Conservation (phyloP, 2,888 invertebrate species). For the Mellilla xanthometata region DNA sequence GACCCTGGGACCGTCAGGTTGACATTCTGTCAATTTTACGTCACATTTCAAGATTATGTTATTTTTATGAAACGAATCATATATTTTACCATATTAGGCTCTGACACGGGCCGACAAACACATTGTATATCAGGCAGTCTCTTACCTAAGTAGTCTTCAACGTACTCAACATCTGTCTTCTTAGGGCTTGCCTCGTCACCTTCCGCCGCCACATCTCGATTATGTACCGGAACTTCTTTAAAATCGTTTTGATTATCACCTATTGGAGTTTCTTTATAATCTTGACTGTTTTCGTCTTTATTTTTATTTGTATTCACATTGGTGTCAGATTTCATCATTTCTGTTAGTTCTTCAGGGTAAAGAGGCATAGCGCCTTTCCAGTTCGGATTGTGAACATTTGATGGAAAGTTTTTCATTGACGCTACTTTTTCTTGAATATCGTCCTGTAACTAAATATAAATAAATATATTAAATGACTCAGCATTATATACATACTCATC, state of each 20-base stretch:
- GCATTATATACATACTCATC: too few species aligned
- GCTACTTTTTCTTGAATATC: neutral
- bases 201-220: constrained; percentile 31
- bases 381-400: constrained; percentile 48
- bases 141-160: constrained; percentile 51
- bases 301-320: too few species aligned
- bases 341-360: constrained; percentile 59
- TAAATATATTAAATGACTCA: too few species aligned
- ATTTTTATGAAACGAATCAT: too few species aligned
- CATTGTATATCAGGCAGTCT: too few species aligned
- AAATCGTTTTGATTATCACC: neutral
- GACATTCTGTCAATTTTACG: too few species aligned
- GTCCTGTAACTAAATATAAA: neutral
- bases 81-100: too few species aligned
- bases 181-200: constrained; percentile 31
- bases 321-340: constrained; percentile 49
- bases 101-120: too few species aligned
- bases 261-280: too few species aligned
- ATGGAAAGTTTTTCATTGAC: constrained; percentile 21
- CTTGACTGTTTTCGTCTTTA: too few species aligned
- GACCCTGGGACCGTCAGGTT: too few species aligned
- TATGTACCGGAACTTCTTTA: constrained; percentile 16
- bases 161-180: constrained; percentile 52
- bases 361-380: constrained; percentile 66
- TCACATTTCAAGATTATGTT: too few species aligned